phyloP scores from a whole-genome alignment of 2,113 vertebrate genomes.

The Phylloscopus whistleri region DNA sequence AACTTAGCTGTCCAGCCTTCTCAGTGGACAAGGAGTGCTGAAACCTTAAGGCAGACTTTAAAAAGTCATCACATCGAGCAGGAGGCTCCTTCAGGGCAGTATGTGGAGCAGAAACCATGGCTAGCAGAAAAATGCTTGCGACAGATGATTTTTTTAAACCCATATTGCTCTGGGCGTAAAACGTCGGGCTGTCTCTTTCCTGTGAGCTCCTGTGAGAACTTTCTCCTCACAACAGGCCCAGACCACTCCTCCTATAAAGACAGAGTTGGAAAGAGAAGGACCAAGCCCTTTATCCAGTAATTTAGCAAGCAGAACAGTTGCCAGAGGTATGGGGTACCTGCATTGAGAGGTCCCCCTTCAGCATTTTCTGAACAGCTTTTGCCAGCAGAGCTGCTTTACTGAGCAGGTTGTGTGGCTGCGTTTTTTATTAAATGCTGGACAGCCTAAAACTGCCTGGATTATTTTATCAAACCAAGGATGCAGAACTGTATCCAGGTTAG shows the following conservation, averaged over 20 bases:
- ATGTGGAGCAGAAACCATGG: not conserved
- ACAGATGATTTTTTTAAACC: not conserved
- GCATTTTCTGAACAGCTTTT: not conserved
- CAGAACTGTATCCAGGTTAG: not conserved
- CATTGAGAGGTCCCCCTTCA: not conserved
- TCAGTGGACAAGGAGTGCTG: not conserved
- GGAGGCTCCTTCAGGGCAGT: not conserved
- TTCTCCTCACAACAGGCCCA: not conserved
- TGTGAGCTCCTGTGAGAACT: not conserved
- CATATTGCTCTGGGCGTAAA: not conserved
- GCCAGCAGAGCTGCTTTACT: not conserved
- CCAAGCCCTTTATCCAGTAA: not conserved
- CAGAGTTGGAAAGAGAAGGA: not conserved
- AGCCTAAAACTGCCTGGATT: not conserved
- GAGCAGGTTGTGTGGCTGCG: not conserved
- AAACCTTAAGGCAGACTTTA: not conserved
- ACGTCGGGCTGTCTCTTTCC: not conserved
- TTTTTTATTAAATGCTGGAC: not conserved
- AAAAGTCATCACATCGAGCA: not conserved
- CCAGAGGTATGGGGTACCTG: not conserved
- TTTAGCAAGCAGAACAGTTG: not conserved
- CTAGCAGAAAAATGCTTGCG: not conserved
- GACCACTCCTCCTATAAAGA: not conserved
- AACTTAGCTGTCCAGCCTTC: not conserved
- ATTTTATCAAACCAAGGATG: not conserved